phyloP scores from a whole-genome alignment of 1,140 invertebrate genomes.

The Luehdorfia chinensis region DNA sequence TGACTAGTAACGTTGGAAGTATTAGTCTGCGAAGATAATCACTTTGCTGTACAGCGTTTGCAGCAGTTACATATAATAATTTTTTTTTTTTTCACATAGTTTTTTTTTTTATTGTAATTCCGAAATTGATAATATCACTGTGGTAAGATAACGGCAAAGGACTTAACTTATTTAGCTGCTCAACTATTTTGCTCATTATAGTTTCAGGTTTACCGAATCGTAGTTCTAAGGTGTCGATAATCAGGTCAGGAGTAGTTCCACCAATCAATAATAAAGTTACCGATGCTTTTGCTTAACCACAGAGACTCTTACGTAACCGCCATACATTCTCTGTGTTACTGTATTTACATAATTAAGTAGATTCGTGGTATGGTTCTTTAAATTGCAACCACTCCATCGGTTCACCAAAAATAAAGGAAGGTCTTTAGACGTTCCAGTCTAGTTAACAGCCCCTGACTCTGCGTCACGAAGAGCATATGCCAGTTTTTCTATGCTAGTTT shows the following conservation, averaged over 20 bases:
- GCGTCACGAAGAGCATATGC: too few species aligned
- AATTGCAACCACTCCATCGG: conserved; percentile 28
- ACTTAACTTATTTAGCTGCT: too few species aligned
- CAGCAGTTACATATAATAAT: too few species aligned
- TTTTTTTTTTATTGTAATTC: too few species aligned
- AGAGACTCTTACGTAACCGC: conserved; percentile 24
- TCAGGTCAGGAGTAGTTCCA: conserved; percentile 18
- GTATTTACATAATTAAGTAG: conserved; percentile 20
- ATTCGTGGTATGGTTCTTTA: conserved; percentile 28
- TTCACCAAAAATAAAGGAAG: conserved; percentile 23
- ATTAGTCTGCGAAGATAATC: too few species aligned
- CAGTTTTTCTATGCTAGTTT: too few species aligned
- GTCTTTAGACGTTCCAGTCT: conserved; percentile 19
- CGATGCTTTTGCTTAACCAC: conserved; percentile 27
- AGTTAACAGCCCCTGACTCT: conserved; percentile 10
- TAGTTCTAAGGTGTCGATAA: conserved; percentile 27
- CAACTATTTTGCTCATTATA: too few species aligned
- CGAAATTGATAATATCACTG: too few species aligned
- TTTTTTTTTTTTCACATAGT: too few species aligned
- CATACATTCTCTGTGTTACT: conserved; percentile 19
- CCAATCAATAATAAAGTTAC: conserved; percentile 27
- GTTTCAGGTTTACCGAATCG: not conserved
- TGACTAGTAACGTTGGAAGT: too few species aligned
- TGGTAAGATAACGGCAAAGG: too few species aligned
- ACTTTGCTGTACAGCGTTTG: too few species aligned